These are phyloP conservation scores for Lynx canadensis DNA, from an alignment of 2,113 vertebrate genomes.

Conservation along the genomic window DNA sequence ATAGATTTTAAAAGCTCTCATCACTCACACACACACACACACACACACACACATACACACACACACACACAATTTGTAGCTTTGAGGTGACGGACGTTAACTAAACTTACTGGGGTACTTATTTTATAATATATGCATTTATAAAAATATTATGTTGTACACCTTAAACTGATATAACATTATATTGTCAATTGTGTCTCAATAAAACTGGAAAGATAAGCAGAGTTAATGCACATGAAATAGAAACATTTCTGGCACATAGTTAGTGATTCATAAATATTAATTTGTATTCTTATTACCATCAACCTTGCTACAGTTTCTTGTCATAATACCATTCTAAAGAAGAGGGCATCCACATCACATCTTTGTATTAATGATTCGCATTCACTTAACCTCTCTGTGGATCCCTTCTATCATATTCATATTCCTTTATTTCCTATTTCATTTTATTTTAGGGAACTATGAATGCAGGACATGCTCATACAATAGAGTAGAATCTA, in stretches of 20 bases:
- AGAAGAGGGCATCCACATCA: fast-evolving
- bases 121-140: neutral
- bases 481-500: neutral
- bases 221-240: neutral
- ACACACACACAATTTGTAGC: too few relatives aligned
- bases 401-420: neutral
- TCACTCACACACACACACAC: too few relatives aligned
- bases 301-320: neutral
- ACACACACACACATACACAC: too few relatives aligned
- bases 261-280: neutral
- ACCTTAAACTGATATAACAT: neutral
- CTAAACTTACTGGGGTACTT: neutral
- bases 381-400: neutral
- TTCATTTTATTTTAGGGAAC: neutral
- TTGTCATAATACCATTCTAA: neutral
- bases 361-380: neutral
- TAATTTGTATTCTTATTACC: neutral
- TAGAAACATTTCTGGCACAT: neutral
- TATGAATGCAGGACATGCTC: neutral
- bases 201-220: neutral
- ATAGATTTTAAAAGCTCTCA: too few relatives aligned
- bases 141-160: neutral
- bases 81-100: too few relatives aligned
- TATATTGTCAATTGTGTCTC: neutral
- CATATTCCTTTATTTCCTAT: neutral